Conservation (phyloP, 2,113 vertebrate species). For the Platanista minor region DNA sequence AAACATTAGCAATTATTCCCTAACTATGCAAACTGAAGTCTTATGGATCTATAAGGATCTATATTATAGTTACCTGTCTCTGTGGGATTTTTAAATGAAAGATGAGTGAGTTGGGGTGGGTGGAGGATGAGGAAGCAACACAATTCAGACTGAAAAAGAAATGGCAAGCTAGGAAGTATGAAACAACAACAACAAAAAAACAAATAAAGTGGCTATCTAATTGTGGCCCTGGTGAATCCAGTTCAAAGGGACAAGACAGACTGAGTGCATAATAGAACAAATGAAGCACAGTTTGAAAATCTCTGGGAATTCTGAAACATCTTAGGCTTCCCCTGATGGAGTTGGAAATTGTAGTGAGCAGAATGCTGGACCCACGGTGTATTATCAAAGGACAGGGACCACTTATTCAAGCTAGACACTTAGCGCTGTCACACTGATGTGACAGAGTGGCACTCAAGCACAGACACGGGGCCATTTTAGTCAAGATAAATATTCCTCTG, state of each 20-base stretch:
- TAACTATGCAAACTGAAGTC: slow-evolving; percentile 15
- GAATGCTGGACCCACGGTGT: slow-evolving; percentile 88
- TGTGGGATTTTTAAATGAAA: slow-evolving; percentile 54
- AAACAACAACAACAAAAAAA: neutral
- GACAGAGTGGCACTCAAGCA: slow-evolving; percentile 93
- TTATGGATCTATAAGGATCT: neutral
- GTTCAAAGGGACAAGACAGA: slow-evolving; percentile 80
- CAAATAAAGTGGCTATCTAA: slow-evolving; percentile 69
- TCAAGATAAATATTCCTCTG: slow-evolving; percentile 84
- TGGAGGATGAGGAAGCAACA: neutral
- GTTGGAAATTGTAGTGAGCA: slow-evolving; percentile 83
- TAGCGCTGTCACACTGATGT: slow-evolving; percentile 87
- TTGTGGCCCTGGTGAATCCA: slow-evolving; percentile 77
- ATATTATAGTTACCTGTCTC: neutral
- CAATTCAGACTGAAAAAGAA: slow-evolving; percentile 64
- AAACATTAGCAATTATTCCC: neutral
- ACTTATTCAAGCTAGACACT: slow-evolving; percentile 92
- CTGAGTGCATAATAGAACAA: slow-evolving; percentile 82
- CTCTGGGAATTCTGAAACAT: slow-evolving; percentile 83
- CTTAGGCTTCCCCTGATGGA: slow-evolving; percentile 81
- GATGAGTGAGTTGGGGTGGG: neutral
- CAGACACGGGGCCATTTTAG: slow-evolving; percentile 86
- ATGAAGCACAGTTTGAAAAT: slow-evolving; percentile 83
- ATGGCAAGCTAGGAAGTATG: slow-evolving; percentile 58
- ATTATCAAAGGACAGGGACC: slow-evolving; percentile 90